Evolutionary conservation across 2,113 vertebrate genomes (phyloP).

Genomic region (Hemibagrus wyckioides): DNA sequence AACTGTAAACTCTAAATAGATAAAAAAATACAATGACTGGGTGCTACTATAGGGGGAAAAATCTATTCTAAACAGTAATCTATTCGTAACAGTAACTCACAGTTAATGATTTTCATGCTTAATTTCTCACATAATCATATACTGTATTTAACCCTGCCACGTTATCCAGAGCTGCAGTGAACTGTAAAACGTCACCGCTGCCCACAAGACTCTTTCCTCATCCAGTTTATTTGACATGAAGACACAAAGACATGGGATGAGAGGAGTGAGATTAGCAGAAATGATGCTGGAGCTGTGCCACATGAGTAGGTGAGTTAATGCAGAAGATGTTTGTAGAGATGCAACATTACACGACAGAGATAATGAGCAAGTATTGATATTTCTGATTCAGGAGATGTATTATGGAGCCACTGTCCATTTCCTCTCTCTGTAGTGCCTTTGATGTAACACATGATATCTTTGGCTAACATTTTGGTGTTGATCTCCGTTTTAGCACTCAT

Average conservation of each 20-base stretch:
- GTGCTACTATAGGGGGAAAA: too few species aligned
- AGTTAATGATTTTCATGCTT: background rate
- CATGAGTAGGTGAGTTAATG: background rate
- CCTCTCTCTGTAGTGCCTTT: background rate
- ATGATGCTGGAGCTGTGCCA: background rate
- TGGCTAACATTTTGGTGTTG: background rate
- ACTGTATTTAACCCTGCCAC: background rate
- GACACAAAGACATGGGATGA: background rate
- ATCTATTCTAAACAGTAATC: too few species aligned
- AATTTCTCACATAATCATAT: background rate
- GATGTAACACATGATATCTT: background rate
- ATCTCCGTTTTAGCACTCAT: background rate
- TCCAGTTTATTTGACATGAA: background rate
- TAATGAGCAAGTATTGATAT: too few species aligned
- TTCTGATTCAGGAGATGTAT: background rate
- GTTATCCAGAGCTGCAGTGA: background rate
- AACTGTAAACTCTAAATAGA: too few species aligned
- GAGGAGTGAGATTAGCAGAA: background rate
- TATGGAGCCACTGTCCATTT: background rate
- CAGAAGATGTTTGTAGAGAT: background rate
- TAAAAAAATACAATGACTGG: too few species aligned
- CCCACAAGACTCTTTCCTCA: background rate
- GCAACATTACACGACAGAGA: too few species aligned
- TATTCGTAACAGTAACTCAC: too few species aligned
- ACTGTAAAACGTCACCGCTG: background rate